These are phyloP conservation scores for Porphyrio hochstetteri DNA, from an alignment of 2,113 vertebrate genomes.

Conservation along the genomic window DNA sequence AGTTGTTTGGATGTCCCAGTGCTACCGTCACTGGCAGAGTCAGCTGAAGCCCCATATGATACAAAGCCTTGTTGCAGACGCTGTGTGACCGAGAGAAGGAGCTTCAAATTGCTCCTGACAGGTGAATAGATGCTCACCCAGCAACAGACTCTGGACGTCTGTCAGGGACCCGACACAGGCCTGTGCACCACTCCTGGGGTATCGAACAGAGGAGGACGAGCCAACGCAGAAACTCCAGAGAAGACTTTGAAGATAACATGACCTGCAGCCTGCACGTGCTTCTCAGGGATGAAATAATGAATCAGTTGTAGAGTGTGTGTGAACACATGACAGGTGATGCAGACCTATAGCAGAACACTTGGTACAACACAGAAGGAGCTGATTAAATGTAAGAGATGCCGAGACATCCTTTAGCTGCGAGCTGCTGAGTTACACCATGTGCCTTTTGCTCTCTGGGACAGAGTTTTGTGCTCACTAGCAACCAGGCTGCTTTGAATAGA, in stretches of 20 bases:
- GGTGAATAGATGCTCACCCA: slow-evolving; percentile 10
- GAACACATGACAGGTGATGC: background rate
- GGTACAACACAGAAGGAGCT: background rate
- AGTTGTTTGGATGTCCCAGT: background rate
- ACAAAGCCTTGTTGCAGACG: background rate
- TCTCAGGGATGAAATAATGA: background rate
- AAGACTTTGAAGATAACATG: background rate
- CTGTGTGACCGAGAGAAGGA: background rate
- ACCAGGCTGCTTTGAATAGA: background rate
- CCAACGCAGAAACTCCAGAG: background rate
- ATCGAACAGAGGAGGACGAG: background rate
- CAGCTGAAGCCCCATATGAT: background rate
- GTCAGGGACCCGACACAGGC: background rate
- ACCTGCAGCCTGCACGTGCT: background rate
- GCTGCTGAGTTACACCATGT: background rate
- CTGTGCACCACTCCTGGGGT: background rate
- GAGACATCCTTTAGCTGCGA: background rate
- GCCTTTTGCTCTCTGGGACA: slow-evolving; percentile 16
- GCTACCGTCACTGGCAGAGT: background rate
- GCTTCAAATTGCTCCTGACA: slow-evolving; percentile 7
- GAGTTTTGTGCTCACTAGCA: background rate
- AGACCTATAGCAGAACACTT: slow-evolving; percentile 13
- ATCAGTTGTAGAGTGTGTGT: slow-evolving; percentile 1
- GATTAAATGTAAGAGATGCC: background rate
- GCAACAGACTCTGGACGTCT: background rate